phyloP scores from a whole-genome alignment of 1,140 invertebrate species.

The Bilobella aurantiaca region DNA sequence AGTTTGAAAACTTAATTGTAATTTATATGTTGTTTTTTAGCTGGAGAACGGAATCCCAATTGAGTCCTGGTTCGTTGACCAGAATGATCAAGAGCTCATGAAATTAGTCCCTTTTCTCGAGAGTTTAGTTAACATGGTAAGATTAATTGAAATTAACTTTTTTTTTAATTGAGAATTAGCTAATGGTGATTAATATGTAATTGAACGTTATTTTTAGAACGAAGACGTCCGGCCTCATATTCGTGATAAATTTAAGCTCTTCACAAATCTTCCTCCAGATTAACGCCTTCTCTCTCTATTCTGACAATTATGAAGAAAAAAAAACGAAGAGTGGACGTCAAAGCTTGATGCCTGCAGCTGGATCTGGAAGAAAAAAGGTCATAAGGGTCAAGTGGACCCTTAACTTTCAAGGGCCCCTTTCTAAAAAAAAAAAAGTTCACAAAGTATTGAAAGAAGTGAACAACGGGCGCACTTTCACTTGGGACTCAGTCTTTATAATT shows the following conservation, averaged over 20 bases:
- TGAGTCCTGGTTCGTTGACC: constrained; percentile 92
- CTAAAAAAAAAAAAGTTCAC: too few species aligned
- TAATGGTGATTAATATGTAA: constrained; percentile 30
- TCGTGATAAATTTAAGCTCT: constrained; percentile 74
- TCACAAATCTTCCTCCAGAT: constrained; percentile 76
- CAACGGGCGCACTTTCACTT: too few species aligned
- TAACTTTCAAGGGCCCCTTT: too few species aligned
- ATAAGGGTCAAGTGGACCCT: too few species aligned
- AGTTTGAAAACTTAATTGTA: constrained; percentile 14
- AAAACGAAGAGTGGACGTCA: too few species aligned
- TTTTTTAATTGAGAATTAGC: neutral
- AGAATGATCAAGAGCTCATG: constrained; percentile 77
- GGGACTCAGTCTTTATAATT: too few species aligned
- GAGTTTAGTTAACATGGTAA: constrained; percentile 63
- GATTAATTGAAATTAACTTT: constrained; percentile 24
- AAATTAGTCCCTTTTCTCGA: constrained; percentile 90
- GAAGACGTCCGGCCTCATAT: constrained; percentile 85
- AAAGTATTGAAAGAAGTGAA: too few species aligned
- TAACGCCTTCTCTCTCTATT: constrained; percentile 45
- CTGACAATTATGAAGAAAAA: too few species aligned
- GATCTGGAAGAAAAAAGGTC: too few species aligned
- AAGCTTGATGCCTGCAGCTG: too few species aligned
- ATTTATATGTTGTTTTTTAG: constrained; percentile 48
- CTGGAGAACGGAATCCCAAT: constrained; percentile 95
- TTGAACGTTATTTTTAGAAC: constrained; percentile 61